These are phyloP conservation scores for Eupeodes luniger DNA, from an alignment of 2,888 invertebrate species.

Conservation along the genomic window DNA sequence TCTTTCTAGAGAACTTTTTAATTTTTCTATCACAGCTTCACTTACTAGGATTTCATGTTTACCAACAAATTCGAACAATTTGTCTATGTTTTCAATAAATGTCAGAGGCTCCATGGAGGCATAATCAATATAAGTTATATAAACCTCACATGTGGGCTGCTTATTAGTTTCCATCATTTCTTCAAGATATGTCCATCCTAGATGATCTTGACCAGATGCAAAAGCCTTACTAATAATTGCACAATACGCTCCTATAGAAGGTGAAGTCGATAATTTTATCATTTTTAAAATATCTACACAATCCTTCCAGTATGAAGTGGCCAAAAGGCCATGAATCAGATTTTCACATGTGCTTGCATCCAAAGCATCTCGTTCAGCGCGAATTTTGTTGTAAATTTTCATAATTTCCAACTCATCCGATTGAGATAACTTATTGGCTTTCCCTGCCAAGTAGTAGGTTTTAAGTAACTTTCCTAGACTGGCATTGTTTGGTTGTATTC, in stretches of 20 bases:
- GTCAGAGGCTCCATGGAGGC: conserved; percentile 83
- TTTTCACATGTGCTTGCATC: conserved; percentile 87
- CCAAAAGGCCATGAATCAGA: conserved; percentile 87
- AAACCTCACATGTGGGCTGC: conserved; percentile 85
- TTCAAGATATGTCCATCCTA: conserved; percentile 87
- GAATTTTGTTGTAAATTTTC: conserved; percentile 83
- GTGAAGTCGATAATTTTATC: conserved; percentile 85
- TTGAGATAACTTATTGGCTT: conserved; percentile 80
- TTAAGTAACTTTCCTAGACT: conserved; percentile 86
- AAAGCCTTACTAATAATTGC: conserved; percentile 87
- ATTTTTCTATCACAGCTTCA: conserved; percentile 80
- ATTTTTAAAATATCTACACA: conserved; percentile 87
- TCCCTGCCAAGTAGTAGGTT: conserved; percentile 84
- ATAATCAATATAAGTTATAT: conserved; percentile 85
- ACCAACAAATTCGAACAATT: conserved; percentile 86
- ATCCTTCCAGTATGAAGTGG: conserved; percentile 88
- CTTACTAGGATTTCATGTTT: conserved; percentile 84
- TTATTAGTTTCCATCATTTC: conserved; percentile 85
- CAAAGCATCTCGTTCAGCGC: conserved; percentile 85
- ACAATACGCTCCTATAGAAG: conserved; percentile 85
- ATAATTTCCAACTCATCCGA: conserved; percentile 86
- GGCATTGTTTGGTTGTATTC: conserved; percentile 86
- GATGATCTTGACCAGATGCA: conserved; percentile 80
- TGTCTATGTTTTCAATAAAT: conserved; percentile 85
- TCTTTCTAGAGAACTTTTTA: conserved; percentile 78